Evolutionary conservation across 2,797 vertebrate species (phyloP).

Genomic region (Vespertilio murinus): DNA sequence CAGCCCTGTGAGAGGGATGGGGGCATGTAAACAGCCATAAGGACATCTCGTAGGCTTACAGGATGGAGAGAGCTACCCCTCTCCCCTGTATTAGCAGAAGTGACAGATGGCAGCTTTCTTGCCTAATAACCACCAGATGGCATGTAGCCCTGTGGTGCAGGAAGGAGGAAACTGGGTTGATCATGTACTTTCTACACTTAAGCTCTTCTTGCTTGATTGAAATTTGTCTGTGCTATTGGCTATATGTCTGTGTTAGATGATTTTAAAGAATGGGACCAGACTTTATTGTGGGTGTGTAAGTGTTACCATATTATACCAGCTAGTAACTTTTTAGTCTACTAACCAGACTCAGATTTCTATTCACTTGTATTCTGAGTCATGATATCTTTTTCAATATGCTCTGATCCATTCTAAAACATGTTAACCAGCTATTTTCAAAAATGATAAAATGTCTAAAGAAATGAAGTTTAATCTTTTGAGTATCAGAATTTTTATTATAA

Average conservation of each 20-base stretch:
- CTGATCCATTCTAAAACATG: background rate
- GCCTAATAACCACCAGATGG: constrained; percentile 67
- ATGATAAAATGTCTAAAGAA: background rate
- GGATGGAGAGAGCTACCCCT: background rate
- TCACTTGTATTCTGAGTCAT: background rate
- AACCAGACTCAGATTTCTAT: constrained; percentile 4
- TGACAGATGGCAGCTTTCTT: constrained; percentile 66
- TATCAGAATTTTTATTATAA: background rate
- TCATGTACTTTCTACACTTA: constrained; percentile 50
- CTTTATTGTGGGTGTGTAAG: background rate
- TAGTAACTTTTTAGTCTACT: background rate
- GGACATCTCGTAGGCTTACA: background rate
- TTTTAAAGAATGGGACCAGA: background rate
- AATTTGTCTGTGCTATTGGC: background rate
- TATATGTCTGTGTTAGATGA: background rate
- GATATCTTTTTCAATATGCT: background rate
- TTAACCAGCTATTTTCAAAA: background rate
- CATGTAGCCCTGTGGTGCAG: constrained; percentile 35
- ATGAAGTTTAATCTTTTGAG: background rate
- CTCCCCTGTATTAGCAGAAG: background rate
- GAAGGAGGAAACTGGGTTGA: constrained; percentile 64
- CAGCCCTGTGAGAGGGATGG: background rate
- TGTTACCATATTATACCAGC: background rate
- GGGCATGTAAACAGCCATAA: constrained; percentile 2
- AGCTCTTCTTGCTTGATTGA: constrained; percentile 45